A percentile compares a stretch with the other conserved stretches of the same genome.
Conservation (phyloP, 2,797 vertebrate genomes). For the Smutsia gigantea region DNA sequence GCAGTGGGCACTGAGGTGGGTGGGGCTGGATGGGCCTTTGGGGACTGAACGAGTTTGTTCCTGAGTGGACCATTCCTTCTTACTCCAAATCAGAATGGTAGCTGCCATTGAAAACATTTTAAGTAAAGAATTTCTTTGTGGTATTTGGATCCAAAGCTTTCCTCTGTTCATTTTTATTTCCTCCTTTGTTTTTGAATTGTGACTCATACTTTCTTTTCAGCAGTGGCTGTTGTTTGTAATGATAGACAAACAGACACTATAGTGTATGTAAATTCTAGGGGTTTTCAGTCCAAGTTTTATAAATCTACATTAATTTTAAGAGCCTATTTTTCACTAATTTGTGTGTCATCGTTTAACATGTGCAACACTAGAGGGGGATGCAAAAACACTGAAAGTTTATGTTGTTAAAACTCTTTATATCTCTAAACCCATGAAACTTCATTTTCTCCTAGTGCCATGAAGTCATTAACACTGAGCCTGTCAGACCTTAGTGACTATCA, state of each 20-base stretch:
- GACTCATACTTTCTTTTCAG: slow-evolving; percentile 72
- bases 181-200: slow-evolving; percentile 60
- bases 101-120: slow-evolving; percentile 23
- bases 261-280: slow-evolving; percentile 38
- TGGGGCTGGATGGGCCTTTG: not conserved
- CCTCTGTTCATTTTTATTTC: slow-evolving; percentile 24
- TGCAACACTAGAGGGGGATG: not conserved
- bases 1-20: not conserved
- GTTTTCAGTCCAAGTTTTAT: not conserved
- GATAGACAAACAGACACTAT: slow-evolving; percentile 4
- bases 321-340: slow-evolving; percentile 28
- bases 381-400: not conserved
- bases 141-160: slow-evolving; percentile 32
- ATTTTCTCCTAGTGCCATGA: slow-evolving; percentile 28
- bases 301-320: slow-evolving; percentile 53
- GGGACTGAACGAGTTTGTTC: not conserved
- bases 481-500: slow-evolving; percentile 33
- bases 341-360: not conserved
- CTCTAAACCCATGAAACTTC: not conserved
- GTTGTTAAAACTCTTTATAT: slow-evolving; percentile 47
- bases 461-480: slow-evolving; percentile 28
- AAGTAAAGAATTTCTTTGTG: slow-evolving; percentile 36
- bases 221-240: slow-evolving; percentile 56
- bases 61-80: not conserved
- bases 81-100: not conserved